phyloP scores from a whole-genome alignment of 2,888 invertebrate genomes.

The Lordiphosa andalusiaca region DNA sequence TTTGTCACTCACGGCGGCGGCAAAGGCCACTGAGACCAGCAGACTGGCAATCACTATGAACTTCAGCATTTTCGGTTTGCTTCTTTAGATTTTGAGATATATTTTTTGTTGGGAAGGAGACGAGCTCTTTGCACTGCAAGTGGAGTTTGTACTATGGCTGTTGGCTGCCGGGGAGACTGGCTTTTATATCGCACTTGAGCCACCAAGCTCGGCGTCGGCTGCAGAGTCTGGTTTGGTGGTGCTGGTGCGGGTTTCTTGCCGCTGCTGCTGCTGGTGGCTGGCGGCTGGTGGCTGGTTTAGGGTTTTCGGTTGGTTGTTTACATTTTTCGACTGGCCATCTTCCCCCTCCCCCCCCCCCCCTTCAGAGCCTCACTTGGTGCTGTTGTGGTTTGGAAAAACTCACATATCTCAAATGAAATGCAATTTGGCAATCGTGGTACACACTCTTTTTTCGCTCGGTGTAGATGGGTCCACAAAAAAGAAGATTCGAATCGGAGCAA shows the following conservation, averaged over 20 bases:
- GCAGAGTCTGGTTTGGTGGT: constrained; percentile 24
- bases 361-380: background rate
- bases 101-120: constrained; percentile 21
- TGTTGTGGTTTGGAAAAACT: constrained; percentile 24
- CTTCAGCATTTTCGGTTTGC: constrained; percentile 67
- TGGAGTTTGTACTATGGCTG: constrained; percentile 77
- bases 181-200: constrained; percentile 76
- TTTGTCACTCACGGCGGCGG: constrained; percentile 77
- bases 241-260: constrained; percentile 9
- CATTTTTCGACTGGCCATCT: constrained; percentile 38
- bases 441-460: constrained; percentile 30
- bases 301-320: constrained; percentile 27
- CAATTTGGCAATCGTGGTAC: constrained; percentile 35
- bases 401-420: constrained; percentile 31
- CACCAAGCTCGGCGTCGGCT: constrained; percentile 18
- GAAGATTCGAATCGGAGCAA: constrained; percentile 28
- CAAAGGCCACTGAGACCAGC: constrained; percentile 67
- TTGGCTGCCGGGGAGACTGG: constrained; percentile 56
- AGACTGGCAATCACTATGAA: constrained; percentile 76
- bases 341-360: background rate
- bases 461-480: constrained; percentile 19
- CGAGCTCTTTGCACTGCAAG: constrained; percentile 74
- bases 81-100: constrained; percentile 16
- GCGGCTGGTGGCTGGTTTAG: background rate
- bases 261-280: no score